phyloP scores from a whole-genome alignment of 2,888 invertebrate genomes.

The Chirona hameri region DNA sequence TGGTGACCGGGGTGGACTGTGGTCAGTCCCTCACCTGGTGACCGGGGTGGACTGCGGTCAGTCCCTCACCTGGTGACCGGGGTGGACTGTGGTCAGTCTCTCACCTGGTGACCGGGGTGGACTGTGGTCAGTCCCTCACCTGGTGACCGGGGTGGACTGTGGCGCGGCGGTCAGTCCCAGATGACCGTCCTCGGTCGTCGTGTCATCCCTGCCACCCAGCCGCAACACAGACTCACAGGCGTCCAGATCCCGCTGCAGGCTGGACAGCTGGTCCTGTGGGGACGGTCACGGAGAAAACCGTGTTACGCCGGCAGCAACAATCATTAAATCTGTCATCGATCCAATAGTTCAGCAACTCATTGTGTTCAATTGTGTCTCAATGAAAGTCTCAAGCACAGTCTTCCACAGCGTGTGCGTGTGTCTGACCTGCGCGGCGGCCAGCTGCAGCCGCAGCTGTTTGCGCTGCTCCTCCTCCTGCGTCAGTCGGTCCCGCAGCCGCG shows the following conservation, averaged over 20 bases:
- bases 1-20: too few species aligned
- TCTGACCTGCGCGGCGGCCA: background rate
- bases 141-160: background rate
- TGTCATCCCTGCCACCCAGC: background rate
- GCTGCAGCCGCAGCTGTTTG: background rate
- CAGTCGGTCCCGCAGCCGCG: background rate
- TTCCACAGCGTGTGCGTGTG: background rate
- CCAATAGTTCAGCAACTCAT: too few species aligned
- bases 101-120: too few species aligned
- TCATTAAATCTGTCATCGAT: too few species aligned
- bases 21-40: too few species aligned
- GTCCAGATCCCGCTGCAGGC: conserved; percentile 9
- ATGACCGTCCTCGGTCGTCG: background rate
- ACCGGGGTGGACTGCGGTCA: too few species aligned
- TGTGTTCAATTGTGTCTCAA: too few species aligned
- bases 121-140: background rate
- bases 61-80: too few species aligned
- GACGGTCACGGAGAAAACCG: background rate
- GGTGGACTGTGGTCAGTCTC: too few species aligned
- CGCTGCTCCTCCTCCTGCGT: background rate
- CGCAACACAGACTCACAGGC: conserved; percentile 14
- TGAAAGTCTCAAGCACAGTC: background rate
- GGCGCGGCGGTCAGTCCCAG: background rate
- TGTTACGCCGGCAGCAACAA: too few species aligned
- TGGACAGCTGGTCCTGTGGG: background rate